phyloP scores from a whole-genome alignment of 2,888 invertebrate genomes.

The Ypsolopha scabrella region DNA sequence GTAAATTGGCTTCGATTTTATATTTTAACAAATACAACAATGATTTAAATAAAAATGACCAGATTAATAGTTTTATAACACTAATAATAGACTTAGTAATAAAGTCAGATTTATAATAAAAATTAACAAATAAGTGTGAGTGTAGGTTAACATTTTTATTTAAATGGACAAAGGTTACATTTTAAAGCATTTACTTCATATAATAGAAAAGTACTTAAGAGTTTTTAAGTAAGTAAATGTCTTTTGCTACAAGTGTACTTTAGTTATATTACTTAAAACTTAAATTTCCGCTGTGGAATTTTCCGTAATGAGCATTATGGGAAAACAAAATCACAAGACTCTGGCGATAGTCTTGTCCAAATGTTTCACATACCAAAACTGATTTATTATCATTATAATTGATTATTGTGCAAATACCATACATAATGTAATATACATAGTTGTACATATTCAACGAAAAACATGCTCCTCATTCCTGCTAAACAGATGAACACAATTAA shows the following conservation, averaged over 20 bases:
- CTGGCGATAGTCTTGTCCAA: slow-evolving; percentile 45
- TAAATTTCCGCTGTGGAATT: slow-evolving; percentile 42
- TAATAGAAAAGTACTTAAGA: slow-evolving; percentile 52
- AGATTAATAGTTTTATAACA: slow-evolving; percentile 66
- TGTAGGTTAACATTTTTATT: slow-evolving; percentile 62
- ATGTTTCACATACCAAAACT: background rate
- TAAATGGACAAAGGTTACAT: slow-evolving; percentile 53
- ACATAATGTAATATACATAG: slow-evolving; percentile 41
- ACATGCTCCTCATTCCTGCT: slow-evolving; percentile 21
- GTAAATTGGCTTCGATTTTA: slow-evolving; percentile 41
- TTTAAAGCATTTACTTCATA: slow-evolving; percentile 58
- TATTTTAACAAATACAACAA: slow-evolving; percentile 61
- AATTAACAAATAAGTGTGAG: slow-evolving; percentile 65
- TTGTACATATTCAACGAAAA: slow-evolving; percentile 21
- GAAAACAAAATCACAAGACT: slow-evolving; percentile 23
- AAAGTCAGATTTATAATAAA: slow-evolving; percentile 62
- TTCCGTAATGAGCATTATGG: slow-evolving; percentile 31
- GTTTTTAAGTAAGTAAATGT: slow-evolving; percentile 52
- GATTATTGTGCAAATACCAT: slow-evolving; percentile 46
- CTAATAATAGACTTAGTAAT: slow-evolving; percentile 61
- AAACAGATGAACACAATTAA: slow-evolving; percentile 32
- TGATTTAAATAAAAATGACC: slow-evolving; percentile 70
- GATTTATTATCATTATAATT: background rate
- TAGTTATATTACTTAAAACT: slow-evolving; percentile 49
- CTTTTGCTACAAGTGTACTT: slow-evolving; percentile 63